A percentile compares a stretch with the other conserved stretches of the same genome.
These are phyloP conservation scores for Pyrochroa serraticornis DNA, from an alignment of 2,888 invertebrate genomes.

Conservation along the genomic window DNA sequence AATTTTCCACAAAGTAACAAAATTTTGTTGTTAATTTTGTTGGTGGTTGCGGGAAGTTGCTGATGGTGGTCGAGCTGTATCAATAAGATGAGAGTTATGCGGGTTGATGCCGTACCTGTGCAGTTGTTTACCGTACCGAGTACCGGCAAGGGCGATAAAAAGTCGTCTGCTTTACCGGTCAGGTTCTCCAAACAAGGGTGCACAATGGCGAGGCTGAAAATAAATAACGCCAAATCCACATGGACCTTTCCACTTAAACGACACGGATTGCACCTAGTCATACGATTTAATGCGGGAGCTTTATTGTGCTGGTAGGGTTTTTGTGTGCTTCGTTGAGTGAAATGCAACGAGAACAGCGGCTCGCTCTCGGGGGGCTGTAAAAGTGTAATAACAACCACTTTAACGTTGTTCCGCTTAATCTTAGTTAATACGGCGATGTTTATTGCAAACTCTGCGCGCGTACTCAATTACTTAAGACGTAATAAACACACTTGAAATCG, in stretches of 20 bases:
- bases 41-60: conserved; percentile 4
- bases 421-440: conserved; percentile 21
- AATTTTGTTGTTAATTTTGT: background rate
- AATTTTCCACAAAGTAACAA: conserved; percentile 7
- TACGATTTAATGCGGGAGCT: conserved; percentile 3
- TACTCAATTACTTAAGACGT: conserved; percentile 27
- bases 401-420: conserved; percentile 18
- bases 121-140: conserved; percentile 35
- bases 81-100: conserved; percentile 39
- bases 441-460: conserved; percentile 20
- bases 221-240: conserved; percentile 44
- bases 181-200: conserved; percentile 50
- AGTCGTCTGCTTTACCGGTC: conserved; percentile 49
- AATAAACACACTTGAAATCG: conserved; percentile 27
- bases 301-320: too few relatives aligned
- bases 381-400: conserved; percentile 21
- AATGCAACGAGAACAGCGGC: conserved; percentile 5
- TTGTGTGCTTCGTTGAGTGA: background rate
- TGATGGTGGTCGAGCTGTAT: conserved; percentile 35
- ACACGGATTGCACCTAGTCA: conserved; percentile 1
- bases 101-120: conserved; percentile 45
- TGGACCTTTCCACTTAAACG: conserved; percentile 12
- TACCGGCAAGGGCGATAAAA: conserved; percentile 49
- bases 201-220: conserved; percentile 43
- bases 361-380: conserved; percentile 10